A percentile compares a stretch with the other conserved stretches of the same genome.
Evolutionary conservation across 1,140 invertebrate species (phyloP).

Genomic region (Plectrocnemia conspersa): DNA sequence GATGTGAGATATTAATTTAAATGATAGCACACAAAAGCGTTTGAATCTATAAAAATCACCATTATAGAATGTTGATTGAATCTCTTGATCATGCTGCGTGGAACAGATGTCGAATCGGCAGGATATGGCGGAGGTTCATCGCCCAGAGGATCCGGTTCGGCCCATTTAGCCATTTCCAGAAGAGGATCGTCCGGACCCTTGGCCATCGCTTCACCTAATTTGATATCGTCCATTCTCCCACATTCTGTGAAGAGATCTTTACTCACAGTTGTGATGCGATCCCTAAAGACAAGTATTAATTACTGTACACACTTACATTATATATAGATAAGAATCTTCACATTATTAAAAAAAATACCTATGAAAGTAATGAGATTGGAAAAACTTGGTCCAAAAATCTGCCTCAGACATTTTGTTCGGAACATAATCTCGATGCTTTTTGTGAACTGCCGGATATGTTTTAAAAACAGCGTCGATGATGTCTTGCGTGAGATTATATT

Average conservation of each 20-base stretch:
- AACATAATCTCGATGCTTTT: constrained; percentile 95
- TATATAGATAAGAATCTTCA: neutral
- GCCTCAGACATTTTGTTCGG: constrained; percentile 91
- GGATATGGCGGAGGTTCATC: constrained; percentile 11
- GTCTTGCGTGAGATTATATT: constrained; percentile 95
- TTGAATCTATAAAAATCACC: constrained; percentile 45
- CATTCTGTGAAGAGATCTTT: constrained; percentile 96
- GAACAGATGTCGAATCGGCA: constrained; percentile 53
- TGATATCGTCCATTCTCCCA: constrained; percentile 91
- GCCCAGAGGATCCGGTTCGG: constrained; percentile 28
- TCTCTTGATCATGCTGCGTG: constrained; percentile 89
- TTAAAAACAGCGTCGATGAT: constrained; percentile 98
- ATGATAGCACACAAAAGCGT: neutral
- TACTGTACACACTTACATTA: neutral
- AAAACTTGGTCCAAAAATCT: constrained; percentile 99
- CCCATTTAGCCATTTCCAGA: constrained; percentile 59
- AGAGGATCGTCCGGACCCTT: constrained; percentile 72
- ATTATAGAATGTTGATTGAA: constrained; percentile 98
- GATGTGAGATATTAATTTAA: neutral
- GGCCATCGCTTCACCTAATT: constrained; percentile 74
- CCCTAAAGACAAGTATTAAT: constrained; percentile 52
- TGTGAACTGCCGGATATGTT: constrained; percentile 97
- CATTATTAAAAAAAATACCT: constrained; percentile 42
- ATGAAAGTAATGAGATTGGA: constrained; percentile 99
- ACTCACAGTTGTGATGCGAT: constrained; percentile 81